Base-by-base conservation (phyloP, 2,113 vertebrate genomes). In the Anser brachyrhynchus region DNA sequence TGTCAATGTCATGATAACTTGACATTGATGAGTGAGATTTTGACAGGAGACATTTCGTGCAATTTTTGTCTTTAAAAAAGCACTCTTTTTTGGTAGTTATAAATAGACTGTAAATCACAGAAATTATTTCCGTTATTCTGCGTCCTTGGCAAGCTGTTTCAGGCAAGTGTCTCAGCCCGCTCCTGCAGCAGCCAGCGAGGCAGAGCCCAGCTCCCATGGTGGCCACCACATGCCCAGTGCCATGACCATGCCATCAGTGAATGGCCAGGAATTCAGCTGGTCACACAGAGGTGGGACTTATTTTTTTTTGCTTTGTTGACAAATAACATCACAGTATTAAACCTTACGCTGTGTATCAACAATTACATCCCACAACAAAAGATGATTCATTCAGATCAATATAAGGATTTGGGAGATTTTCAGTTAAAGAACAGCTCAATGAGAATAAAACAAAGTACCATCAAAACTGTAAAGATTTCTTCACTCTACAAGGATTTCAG, bases 41-140 rank as follows among this genome's bases (percentile, higher is more conserved):
- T 96, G 96, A 97, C 92, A 93, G 90, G 44, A 95, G 89, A 96
- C 66, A 84, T 95, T 96, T 91, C 64, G 20, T 92, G 80, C 33
- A 51, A 51, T 87, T 94, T 93, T 87, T 94, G 76, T 69, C 77
- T 95, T 89, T 79, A 73, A 92, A 94, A 64, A 84, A 86, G 82
- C 22, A 70, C 20, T 18, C 77, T 91, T 52, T 51, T 79, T 70
- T 3, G 8, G 3, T 12, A 15, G 43, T 49, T 94, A 95, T 84
- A 95, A 95, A 96, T 91, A 97, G 70, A 44, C 58, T 23, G 29
- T 61, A 96, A 92, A 78, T 28, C 80, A 79, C 23, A 2, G 83
- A 37, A 90, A 89, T 73, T 52, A 76, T 90, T 94, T 90, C 85
- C 3, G 3, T 57, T 92, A 49, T 57, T 61, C 76, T 20, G 12